phyloP scores from a whole-genome alignment of 2,888 invertebrate genomes.

The Rhagonycha lutea region DNA sequence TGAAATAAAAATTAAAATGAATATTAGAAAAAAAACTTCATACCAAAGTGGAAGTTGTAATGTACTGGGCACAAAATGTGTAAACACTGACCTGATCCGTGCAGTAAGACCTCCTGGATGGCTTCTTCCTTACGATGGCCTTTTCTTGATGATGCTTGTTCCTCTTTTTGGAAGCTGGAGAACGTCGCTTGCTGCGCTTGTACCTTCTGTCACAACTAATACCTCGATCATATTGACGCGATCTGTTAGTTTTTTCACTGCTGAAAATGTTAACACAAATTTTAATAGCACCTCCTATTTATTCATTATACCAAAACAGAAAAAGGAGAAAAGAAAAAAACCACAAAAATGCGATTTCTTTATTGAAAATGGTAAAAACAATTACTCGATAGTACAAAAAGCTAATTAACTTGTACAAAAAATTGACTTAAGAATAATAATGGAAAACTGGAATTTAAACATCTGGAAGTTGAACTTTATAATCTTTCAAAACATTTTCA shows the following conservation, averaged over 20 bases:
- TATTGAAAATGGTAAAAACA: not conserved
- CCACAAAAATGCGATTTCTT: not conserved
- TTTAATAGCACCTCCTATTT: not conserved
- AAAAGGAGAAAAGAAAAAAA: not conserved
- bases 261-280: conserved; percentile 50
- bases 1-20: conserved; percentile 16
- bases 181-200: conserved; percentile 83
- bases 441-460: not conserved
- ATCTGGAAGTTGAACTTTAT: conserved; percentile 55
- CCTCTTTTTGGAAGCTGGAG: conserved; percentile 77
- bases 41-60: conserved; percentile 17
- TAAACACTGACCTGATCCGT: conserved; percentile 50
- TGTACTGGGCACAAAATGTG: conserved; percentile 14
- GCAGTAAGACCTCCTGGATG: conserved; percentile 57
- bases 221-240: conserved; percentile 70
- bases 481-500: conserved; percentile 60
- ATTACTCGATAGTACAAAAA: not conserved
- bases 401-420: not conserved
- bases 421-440: not conserved
- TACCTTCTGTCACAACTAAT: conserved; percentile 81
- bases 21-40: conserved; percentile 26
- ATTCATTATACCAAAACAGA: not conserved
- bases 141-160: conserved; percentile 68
- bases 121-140: conserved; percentile 50
- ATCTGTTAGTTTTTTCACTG: conserved; percentile 64